Evolutionary conservation across 2,888 invertebrate genomes (phyloP).

Genomic region (Malthinus seriepunctatus): DNA sequence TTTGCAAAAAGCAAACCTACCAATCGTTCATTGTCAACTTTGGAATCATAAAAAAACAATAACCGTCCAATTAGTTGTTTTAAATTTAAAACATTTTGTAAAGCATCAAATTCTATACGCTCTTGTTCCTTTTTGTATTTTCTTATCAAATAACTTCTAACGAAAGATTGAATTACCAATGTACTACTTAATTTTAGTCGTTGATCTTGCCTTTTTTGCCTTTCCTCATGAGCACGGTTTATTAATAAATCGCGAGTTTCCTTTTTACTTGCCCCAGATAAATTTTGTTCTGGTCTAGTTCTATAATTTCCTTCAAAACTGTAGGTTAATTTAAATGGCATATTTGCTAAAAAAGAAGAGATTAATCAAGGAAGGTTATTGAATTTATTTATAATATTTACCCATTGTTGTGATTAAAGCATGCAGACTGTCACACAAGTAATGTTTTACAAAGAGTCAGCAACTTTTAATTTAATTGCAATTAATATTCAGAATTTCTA

Average conservation of each 20-base stretch:
- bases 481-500: no score
- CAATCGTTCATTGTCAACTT: conserved; percentile 68
- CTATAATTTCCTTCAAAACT: conserved; percentile 91
- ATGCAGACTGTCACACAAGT: no score
- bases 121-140: conserved; percentile 68
- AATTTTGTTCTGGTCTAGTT: conserved; percentile 84
- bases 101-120: conserved; percentile 71
- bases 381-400: conserved; percentile 4
- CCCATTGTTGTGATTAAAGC: conserved; percentile 8
- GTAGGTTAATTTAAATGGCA: conserved; percentile 56
- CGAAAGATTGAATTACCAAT: conserved; percentile 79
- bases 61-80: conserved; percentile 67
- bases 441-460: no score
- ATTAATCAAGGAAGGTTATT: background rate
- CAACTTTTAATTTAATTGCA: no score
- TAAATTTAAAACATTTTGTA: conserved; percentile 57
- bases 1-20: conserved; percentile 46
- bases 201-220: conserved; percentile 82
- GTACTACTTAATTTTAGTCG: conserved; percentile 76
- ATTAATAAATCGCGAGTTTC: conserved; percentile 73
- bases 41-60: conserved; percentile 76
- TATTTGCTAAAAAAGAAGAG: conserved; percentile 31
- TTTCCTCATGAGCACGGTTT: conserved; percentile 80
- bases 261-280: conserved; percentile 82
- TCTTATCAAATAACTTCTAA: conserved; percentile 73